phyloP scores from a whole-genome alignment of 2,797 vertebrate species.

The Antrozous pallidus region DNA sequence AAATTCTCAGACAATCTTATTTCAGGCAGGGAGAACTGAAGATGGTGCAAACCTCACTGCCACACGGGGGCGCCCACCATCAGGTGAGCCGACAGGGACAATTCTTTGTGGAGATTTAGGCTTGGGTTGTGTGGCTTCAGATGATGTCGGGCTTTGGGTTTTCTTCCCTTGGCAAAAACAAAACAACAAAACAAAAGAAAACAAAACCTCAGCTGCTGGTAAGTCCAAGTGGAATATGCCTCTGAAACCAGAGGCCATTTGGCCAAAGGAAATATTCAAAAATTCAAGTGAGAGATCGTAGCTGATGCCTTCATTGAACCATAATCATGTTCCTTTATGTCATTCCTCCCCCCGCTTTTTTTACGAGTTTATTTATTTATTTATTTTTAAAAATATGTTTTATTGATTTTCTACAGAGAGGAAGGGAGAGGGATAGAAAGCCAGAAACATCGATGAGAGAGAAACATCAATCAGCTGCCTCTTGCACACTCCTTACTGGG shows the following conservation, averaged over 20 bases:
- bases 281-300: background rate
- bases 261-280: background rate
- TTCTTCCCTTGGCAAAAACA: background rate
- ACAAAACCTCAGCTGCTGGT: background rate
- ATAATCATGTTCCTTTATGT: fast-evolving
- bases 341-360: background rate
- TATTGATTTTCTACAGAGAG: too few species aligned
- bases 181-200: background rate
- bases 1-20: background rate
- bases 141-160: background rate
- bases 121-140: fast-evolving
- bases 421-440: too few species aligned
- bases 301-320: background rate
- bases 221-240: background rate
- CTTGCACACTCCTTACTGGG: too few species aligned
- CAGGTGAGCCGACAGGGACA: background rate
- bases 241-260: background rate
- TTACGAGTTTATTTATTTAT: background rate
- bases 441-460: too few species aligned
- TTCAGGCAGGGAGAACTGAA: fast-evolving
- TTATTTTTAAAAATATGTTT: too few species aligned
- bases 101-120: background rate
- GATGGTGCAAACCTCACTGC: background rate
- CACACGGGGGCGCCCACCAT: background rate
- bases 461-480: too few species aligned